Percentiles rank a stretch among this genome's conserved stretches.
phyloP scores from a whole-genome alignment of 2,888 invertebrate species.

The Alloplasta piceator region DNA sequence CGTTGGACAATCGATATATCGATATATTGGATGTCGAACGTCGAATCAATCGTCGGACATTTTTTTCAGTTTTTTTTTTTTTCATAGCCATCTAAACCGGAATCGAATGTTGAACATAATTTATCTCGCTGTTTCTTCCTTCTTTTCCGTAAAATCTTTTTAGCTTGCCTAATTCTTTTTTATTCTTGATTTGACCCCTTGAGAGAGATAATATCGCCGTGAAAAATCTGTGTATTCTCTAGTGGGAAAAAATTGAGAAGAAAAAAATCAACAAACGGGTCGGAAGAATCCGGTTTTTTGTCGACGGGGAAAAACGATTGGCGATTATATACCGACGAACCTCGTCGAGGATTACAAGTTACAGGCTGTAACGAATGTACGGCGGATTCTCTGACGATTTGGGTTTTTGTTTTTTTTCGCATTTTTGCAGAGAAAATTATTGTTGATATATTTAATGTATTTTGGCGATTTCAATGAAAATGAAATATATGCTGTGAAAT shows the following conservation, averaged over 20 bases:
- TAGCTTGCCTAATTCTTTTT: constrained; percentile 20
- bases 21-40: background rate
- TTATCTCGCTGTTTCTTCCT: background rate
- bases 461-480: no score
- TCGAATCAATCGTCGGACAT: background rate
- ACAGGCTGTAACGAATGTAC: no score
- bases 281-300: constrained; percentile 49
- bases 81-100: background rate
- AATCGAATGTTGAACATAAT: background rate
- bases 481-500: no score
- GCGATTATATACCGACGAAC: constrained; percentile 45
- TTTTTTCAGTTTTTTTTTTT: background rate
- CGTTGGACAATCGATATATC: background rate
- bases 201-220: constrained; percentile 12
- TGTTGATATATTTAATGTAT: no score
- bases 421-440: no score
- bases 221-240: constrained; percentile 14
- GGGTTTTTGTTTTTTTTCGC: no score
- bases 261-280: background rate
- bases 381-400: no score
- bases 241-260: background rate
- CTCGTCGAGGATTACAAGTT: background rate
- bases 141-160: background rate
- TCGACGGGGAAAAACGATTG: constrained; percentile 46
- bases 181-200: background rate